Evolutionary conservation across 2,113 vertebrate genomes (phyloP).

Genomic region (Trinectes maculatus): DNA sequence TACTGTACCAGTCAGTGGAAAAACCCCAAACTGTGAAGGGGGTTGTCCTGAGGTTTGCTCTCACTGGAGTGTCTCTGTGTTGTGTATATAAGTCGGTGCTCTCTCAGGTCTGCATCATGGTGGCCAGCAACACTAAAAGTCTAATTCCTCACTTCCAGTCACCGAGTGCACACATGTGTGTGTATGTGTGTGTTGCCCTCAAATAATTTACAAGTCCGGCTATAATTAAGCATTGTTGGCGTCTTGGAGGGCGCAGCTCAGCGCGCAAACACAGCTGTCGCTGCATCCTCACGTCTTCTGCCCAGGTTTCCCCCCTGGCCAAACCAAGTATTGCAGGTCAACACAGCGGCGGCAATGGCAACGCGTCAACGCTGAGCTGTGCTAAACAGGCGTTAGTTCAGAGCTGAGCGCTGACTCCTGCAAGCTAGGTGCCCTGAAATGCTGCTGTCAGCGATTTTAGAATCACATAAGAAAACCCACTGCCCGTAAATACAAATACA

Average conservation of each 20-base stretch:
- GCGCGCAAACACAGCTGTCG: slow-evolving; percentile 75
- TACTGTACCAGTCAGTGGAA: too few relatives aligned
- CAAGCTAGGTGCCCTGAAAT: not conserved
- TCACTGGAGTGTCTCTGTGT: slow-evolving; percentile 35
- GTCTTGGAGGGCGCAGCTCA: slow-evolving; percentile 35
- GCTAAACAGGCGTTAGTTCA: slow-evolving; percentile 45
- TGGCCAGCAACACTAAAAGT: slow-evolving; percentile 29
- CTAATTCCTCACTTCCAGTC: slow-evolving; percentile 17
- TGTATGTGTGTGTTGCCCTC: slow-evolving; percentile 5
- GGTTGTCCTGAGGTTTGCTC: slow-evolving; percentile 47
- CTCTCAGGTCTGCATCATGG: slow-evolving; percentile 21
- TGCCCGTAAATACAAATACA: slow-evolving; percentile 6
- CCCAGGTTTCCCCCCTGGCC: slow-evolving; percentile 44
- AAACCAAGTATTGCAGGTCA: slow-evolving; percentile 58
- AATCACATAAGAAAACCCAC: not conserved
- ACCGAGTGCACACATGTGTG: not conserved
- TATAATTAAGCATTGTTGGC: slow-evolving; percentile 39
- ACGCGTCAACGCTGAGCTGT: slow-evolving; percentile 51
- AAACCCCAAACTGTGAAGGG: slow-evolving; percentile 45
- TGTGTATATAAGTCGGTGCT: slow-evolving; percentile 63
- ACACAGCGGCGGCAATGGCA: slow-evolving; percentile 42
- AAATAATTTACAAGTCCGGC: slow-evolving; percentile 24
- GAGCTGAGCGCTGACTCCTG: slow-evolving; percentile 16
- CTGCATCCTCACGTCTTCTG: slow-evolving; percentile 46
- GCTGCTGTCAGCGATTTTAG: slow-evolving; percentile 16